These are phyloP conservation scores for Xestia c-nigrum DNA, from an alignment of 2,888 invertebrate species.

Conservation along the genomic window DNA sequence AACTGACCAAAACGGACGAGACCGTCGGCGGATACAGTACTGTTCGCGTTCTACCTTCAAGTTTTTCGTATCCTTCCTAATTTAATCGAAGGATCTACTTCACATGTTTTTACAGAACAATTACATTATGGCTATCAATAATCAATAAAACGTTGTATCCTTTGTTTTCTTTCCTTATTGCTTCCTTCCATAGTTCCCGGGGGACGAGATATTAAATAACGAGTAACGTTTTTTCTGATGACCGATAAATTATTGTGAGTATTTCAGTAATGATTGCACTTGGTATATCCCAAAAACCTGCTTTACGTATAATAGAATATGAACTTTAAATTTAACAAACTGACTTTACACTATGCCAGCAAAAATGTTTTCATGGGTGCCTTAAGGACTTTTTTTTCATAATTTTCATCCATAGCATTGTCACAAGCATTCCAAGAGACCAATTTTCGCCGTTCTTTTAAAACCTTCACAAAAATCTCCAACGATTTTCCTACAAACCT, in stretches of 20 bases:
- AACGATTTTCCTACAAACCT: not conserved
- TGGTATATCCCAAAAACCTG: not conserved
- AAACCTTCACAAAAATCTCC: not conserved
- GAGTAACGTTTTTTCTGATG: not conserved
- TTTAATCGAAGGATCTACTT: constrained; percentile 51
- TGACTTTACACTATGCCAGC: not conserved
- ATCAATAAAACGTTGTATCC: constrained; percentile 44
- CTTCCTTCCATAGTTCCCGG: constrained; percentile 29
- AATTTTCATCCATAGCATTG: not conserved
- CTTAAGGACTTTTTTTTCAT: not conserved
- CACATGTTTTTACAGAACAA: constrained; percentile 44
- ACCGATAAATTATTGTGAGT: not conserved
- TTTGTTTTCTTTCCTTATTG: constrained; percentile 36
- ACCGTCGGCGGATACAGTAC: constrained; percentile 46
- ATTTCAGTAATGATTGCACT: not conserved
- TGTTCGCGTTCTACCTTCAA: constrained; percentile 34
- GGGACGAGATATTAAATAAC: not conserved
- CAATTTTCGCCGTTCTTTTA: not conserved
- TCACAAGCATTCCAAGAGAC: not conserved
- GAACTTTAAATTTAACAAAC: not conserved
- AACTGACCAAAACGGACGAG: constrained; percentile 53
- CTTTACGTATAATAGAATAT: not conserved
- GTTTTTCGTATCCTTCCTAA: constrained; percentile 61
- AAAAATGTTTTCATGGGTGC: not conserved
- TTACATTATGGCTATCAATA: constrained; percentile 47